These are phyloP conservation scores for Zaprionus nigranus DNA, from an alignment of 1,140 invertebrate genomes.

Conservation along the genomic window DNA sequence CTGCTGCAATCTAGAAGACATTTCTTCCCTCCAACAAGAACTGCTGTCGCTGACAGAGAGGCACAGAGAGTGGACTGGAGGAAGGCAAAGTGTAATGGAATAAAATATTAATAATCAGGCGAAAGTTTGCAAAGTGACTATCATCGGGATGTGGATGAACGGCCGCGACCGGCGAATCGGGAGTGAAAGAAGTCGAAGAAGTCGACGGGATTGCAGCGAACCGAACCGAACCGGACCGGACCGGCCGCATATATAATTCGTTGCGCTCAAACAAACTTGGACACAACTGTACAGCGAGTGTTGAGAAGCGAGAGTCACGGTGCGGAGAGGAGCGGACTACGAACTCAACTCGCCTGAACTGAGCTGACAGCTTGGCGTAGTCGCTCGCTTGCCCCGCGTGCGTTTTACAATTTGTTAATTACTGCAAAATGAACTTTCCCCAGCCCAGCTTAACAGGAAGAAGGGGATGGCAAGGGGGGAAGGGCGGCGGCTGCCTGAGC, in stretches of 20 bases:
- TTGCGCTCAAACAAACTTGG: constrained; percentile 74
- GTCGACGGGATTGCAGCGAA: background rate
- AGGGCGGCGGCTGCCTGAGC: constrained; percentile 9
- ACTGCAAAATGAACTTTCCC: constrained; percentile 78
- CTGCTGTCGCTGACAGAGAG: constrained; percentile 66
- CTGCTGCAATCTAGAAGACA: constrained; percentile 14
- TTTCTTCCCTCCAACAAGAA: constrained; percentile 53
- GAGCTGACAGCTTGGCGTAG: constrained; percentile 39
- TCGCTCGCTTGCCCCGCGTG: constrained; percentile 28
- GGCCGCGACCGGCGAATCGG: constrained; percentile 18
- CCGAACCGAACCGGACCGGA: constrained; percentile 15
- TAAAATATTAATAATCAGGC: constrained; percentile 80
- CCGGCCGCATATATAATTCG: constrained; percentile 79
- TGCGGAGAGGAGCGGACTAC: constrained; percentile 6
- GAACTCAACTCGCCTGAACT: constrained; percentile 24
- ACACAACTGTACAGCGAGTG: constrained; percentile 50
- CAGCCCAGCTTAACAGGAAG: constrained; percentile 39
- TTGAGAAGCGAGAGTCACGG: constrained; percentile 6
- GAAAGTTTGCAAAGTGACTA: constrained; percentile 76
- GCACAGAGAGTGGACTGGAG: background rate
- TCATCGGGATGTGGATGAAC: constrained; percentile 56
- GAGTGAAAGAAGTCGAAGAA: constrained; percentile 11
- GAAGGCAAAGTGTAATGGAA: constrained; percentile 63
- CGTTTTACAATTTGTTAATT: constrained; percentile 82
- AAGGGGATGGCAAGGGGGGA: background rate